These are phyloP conservation scores for Linnaemya tessellans DNA, from an alignment of 2,888 invertebrate genomes.

Conservation along the genomic window DNA sequence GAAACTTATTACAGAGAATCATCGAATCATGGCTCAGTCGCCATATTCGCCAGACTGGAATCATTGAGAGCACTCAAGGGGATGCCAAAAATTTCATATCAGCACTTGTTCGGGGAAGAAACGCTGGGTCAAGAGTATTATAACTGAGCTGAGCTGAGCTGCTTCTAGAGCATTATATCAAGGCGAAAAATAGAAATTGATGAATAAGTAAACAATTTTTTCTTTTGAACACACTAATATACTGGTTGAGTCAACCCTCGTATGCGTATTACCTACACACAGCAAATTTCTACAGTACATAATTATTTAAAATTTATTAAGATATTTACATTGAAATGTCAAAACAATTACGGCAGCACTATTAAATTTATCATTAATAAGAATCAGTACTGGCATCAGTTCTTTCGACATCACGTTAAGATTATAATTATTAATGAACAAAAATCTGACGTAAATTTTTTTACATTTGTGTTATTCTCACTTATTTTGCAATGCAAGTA, in stretches of 20 bases:
- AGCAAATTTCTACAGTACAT: neutral
- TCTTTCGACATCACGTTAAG: neutral
- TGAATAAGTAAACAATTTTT: no score
- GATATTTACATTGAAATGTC: slow-evolving; percentile 31
- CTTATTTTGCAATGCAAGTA: neutral
- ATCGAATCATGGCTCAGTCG: no score
- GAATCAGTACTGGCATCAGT: neutral
- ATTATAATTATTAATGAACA: slow-evolving; percentile 27
- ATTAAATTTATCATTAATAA: slow-evolving; percentile 22
- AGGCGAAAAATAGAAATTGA: no score
- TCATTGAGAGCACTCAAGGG: no score
- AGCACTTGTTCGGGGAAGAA: no score
- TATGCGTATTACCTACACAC: neutral
- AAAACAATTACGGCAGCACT: slow-evolving; percentile 43
- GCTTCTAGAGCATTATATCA: no score
- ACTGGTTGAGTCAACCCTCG: neutral
- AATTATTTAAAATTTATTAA: slow-evolving; percentile 15
- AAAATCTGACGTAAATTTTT: neutral
- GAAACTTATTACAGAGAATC: no score
- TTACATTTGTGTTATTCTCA: slow-evolving; percentile 15
- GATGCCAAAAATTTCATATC: no score
- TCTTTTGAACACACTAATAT: no score
- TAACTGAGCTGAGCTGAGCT: no score
- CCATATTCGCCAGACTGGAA: no score
- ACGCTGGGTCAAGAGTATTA: no score